phyloP scores from a whole-genome alignment of 2,797 vertebrate species.

The Typhlichthys eigenmanni region DNA sequence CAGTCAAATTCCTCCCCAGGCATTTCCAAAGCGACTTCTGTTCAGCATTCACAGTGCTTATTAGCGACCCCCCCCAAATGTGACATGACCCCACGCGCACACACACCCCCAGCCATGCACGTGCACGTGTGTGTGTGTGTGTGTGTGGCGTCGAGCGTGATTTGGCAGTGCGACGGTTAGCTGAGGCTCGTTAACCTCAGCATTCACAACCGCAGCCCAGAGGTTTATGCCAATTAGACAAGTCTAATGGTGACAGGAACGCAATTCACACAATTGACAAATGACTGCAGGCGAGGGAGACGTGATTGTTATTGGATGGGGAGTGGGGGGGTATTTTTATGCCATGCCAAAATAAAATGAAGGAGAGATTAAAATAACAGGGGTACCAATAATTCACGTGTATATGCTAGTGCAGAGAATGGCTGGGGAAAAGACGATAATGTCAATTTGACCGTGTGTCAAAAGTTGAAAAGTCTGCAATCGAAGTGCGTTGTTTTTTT shows the following conservation, averaged over 20 bases:
- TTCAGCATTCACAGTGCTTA: too few relatives aligned
- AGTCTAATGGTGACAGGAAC: conserved; percentile 53
- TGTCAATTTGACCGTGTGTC: too few relatives aligned
- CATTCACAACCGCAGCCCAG: conserved; percentile 70
- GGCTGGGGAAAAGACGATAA: too few relatives aligned
- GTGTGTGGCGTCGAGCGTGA: conserved; percentile 4
- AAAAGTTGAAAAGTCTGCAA: too few relatives aligned
- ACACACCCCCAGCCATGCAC: not conserved
- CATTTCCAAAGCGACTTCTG: too few relatives aligned
- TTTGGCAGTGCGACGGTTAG: conserved; percentile 54
- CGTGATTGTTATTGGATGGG: conserved; percentile 33
- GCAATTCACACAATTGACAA: conserved; percentile 56
- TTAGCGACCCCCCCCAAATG: too few relatives aligned
- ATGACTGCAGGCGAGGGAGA: conserved; percentile 36
- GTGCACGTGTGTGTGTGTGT: not conserved
- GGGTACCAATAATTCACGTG: too few relatives aligned
- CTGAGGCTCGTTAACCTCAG: conserved; percentile 66
- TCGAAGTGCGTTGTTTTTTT: too few relatives aligned
- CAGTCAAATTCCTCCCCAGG: too few relatives aligned
- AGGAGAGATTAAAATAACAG: too few relatives aligned
- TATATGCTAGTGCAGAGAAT: not conserved
- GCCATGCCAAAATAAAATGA: too few relatives aligned
- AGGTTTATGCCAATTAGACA: conserved; percentile 66
- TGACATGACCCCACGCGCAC: not conserved
- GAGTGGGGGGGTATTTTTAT: too few relatives aligned